Conservation (phyloP, 2,797 vertebrate species). For the Gymnothorax reevesii region DNA sequence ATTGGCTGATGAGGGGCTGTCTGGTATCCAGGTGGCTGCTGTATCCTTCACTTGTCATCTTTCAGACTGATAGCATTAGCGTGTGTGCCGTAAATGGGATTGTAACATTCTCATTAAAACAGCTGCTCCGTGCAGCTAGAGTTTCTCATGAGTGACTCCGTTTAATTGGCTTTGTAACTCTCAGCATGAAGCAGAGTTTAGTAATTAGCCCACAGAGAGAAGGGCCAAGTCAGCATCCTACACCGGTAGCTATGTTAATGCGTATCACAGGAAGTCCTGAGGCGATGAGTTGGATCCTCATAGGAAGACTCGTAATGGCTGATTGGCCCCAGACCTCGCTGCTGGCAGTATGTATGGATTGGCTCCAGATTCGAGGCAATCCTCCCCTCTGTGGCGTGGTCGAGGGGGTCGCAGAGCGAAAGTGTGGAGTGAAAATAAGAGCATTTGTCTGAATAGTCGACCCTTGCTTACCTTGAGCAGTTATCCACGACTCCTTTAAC, state of each 20-base stretch:
- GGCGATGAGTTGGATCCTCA: background rate
- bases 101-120: conserved; percentile 12
- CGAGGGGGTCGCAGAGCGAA: background rate
- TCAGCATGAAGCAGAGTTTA: background rate
- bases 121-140: background rate
- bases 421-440: background rate
- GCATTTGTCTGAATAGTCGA: background rate
- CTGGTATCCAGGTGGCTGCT: conserved; percentile 12
- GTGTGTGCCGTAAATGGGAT: background rate
- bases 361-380: background rate
- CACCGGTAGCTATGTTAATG: conserved; percentile 6
- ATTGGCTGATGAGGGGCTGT: background rate
- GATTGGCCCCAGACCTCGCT: background rate
- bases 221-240: background rate
- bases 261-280: background rate
- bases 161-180: conserved; percentile 3
- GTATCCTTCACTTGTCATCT: background rate
- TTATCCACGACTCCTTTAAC: background rate
- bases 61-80: conserved; percentile 13
- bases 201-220: background rate
- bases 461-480: background rate
- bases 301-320: background rate
- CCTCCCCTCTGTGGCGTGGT: background rate
- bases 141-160: background rate
- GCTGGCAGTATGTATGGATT: background rate